Percentiles rank a stretch among this genome's conserved stretches.
Evolutionary conservation across 1,140 invertebrate species (phyloP).

Genomic region (Mya arenaria): DNA sequence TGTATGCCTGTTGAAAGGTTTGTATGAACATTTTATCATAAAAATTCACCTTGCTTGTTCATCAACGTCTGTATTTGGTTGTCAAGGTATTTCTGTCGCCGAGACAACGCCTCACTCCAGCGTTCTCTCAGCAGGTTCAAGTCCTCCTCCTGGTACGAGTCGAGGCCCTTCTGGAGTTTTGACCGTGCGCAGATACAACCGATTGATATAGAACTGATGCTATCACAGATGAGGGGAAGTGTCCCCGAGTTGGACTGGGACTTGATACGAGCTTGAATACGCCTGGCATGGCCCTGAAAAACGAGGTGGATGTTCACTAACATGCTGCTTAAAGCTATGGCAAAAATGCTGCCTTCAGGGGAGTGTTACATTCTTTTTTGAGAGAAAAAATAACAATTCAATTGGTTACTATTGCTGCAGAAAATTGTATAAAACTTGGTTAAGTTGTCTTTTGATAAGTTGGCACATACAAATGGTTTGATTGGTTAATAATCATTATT

Average conservation of each 20-base stretch:
- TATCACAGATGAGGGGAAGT: constrained; percentile 96
- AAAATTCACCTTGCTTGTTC: constrained; percentile 90
- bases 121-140: constrained; percentile 92
- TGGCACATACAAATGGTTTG: too few species aligned
- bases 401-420: too few species aligned
- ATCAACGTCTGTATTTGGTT: constrained; percentile 92
- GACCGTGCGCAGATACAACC: constrained; percentile 90
- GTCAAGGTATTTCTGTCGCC: constrained; percentile 93
- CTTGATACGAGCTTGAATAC: constrained; percentile 88
- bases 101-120: constrained; percentile 95
- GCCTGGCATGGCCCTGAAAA: constrained; percentile 83
- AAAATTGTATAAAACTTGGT: too few species aligned
- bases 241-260: constrained; percentile 96
- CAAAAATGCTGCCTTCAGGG: too few species aligned
- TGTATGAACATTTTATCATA: too few species aligned
- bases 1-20: too few species aligned
- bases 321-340: too few species aligned
- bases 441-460: too few species aligned
- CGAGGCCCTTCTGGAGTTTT: constrained; percentile 90
- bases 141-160: constrained; percentile 99
- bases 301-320: too few species aligned
- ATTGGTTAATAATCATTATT: too few species aligned
- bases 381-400: too few species aligned
- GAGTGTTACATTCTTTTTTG: too few species aligned
- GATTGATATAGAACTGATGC: constrained; percentile 93